These are phyloP conservation scores for Apeira syringaria DNA, from an alignment of 2,888 invertebrate species.

Conservation along the genomic window DNA sequence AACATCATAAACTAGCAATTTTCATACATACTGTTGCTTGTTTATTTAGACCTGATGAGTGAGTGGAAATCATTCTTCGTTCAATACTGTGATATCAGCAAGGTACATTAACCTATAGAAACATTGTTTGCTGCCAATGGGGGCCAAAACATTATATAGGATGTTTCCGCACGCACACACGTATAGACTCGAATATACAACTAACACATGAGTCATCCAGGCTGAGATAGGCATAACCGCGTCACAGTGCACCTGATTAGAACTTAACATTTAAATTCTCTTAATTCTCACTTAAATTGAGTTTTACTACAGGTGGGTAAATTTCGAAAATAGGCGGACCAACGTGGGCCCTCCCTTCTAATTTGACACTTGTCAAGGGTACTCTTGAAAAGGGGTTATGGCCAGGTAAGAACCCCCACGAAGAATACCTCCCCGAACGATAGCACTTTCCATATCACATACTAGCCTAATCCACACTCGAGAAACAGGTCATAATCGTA, in stretches of 20 bases:
- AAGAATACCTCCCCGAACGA: conserved; percentile 35
- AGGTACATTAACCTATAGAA: conserved; percentile 42
- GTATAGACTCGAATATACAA: conserved; percentile 61
- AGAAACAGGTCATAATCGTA: conserved; percentile 53
- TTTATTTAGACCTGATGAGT: not conserved
- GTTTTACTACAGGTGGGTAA: no score
- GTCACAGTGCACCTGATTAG: conserved; percentile 56
- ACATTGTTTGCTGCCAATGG: conserved; percentile 63
- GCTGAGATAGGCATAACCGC: conserved; percentile 69
- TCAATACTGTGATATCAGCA: conserved; percentile 36
- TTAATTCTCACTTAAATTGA: no score
- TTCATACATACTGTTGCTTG: conserved; percentile 9
- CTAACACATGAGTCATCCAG: conserved; percentile 69
- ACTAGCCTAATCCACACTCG: conserved; percentile 38
- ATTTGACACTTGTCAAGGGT: conserved; percentile 77
- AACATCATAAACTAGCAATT: conserved; percentile 9
- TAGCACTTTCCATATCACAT: conserved; percentile 32
- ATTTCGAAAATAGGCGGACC: conserved; percentile 48
- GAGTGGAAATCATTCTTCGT: conserved; percentile 1
- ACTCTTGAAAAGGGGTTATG: conserved; percentile 69
- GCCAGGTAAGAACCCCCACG: conserved; percentile 47
- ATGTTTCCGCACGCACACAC: conserved; percentile 68
- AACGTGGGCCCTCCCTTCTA: conserved; percentile 81
- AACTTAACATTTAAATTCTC: no score
- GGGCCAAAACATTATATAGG: conserved; percentile 69